Evolutionary conservation across 1,140 invertebrate species (phyloP).

Genomic region (Lamellibrachia luymesi): DNA sequence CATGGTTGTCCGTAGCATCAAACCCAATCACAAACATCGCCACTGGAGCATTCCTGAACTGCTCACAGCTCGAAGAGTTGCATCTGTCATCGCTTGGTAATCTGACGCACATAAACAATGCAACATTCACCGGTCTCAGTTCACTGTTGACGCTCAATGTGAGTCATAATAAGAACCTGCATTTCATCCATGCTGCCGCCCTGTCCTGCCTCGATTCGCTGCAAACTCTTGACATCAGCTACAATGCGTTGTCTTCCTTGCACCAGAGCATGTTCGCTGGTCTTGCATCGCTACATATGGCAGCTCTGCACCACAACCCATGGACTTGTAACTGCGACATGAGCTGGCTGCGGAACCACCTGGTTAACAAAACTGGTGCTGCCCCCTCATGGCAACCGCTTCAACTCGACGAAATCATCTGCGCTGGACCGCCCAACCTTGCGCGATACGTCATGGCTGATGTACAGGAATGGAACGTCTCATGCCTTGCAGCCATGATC

Average conservation of each 20-base stretch:
- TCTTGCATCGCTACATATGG: background rate
- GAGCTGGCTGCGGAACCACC: background rate
- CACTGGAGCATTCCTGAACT: background rate
- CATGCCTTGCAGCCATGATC: background rate
- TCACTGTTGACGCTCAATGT: background rate
- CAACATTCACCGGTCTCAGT: background rate
- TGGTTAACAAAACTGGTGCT: background rate
- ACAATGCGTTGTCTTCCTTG: background rate
- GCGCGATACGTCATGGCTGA: background rate
- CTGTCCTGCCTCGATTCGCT: background rate
- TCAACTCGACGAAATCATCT: background rate
- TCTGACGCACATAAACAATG: background rate
- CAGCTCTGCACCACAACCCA: background rate
- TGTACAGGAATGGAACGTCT: background rate
- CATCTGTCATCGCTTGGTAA: background rate
- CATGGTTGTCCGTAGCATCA: background rate
- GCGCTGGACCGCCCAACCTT: background rate
- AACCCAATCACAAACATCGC: background rate
- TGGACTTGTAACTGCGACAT: slow-evolving; percentile 12
- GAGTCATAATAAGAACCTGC: slow-evolving; percentile 1
- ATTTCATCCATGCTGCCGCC: slow-evolving; percentile 4
- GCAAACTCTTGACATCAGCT: background rate
- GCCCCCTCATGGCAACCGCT: background rate
- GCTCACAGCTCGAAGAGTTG: background rate
- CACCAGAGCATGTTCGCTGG: background rate